Conservation (phyloP, 2,888 invertebrate species). For the Ichneumon xanthorius region DNA sequence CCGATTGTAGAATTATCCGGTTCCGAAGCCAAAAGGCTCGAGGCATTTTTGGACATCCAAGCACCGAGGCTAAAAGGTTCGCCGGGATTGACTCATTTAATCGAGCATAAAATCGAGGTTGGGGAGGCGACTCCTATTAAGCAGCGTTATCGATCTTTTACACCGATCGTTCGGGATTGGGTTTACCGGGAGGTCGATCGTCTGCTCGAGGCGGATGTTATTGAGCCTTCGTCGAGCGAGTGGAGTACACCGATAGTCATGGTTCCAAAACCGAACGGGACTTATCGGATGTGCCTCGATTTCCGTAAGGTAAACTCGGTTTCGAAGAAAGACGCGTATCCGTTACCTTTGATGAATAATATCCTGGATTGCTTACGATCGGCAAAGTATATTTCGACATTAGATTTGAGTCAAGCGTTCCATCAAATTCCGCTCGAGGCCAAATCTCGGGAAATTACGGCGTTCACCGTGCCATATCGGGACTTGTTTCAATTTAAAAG, state of each 20-base stretch:
- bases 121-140: conserved; percentile 47
- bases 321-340: conserved; percentile 59
- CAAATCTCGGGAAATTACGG: conserved; percentile 63
- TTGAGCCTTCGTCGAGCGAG: conserved; percentile 69
- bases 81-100: conserved; percentile 10
- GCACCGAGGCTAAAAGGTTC: not conserved
- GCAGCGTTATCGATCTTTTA: conserved; percentile 54
- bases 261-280: not conserved
- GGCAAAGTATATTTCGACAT: conserved; percentile 66
- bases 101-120: conserved; percentile 42
- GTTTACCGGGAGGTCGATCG: conserved; percentile 73
- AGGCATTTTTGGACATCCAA: not conserved
- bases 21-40: not conserved
- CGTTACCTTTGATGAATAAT: conserved; percentile 70
- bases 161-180: conserved; percentile 40
- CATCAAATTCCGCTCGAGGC: conserved; percentile 65
- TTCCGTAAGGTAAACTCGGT: conserved; percentile 76
- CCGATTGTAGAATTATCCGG: not conserved
- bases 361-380: conserved; percentile 69
- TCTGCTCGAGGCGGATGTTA: conserved; percentile 71
- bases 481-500: conserved; percentile 70
- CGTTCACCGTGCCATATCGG: conserved; percentile 69
- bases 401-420: conserved; percentile 68
- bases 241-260: conserved; percentile 76
- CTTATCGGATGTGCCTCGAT: conserved; percentile 76